Evolutionary conservation across 2,888 invertebrate genomes (phyloP).

Genomic region (Papilio gigon): DNA sequence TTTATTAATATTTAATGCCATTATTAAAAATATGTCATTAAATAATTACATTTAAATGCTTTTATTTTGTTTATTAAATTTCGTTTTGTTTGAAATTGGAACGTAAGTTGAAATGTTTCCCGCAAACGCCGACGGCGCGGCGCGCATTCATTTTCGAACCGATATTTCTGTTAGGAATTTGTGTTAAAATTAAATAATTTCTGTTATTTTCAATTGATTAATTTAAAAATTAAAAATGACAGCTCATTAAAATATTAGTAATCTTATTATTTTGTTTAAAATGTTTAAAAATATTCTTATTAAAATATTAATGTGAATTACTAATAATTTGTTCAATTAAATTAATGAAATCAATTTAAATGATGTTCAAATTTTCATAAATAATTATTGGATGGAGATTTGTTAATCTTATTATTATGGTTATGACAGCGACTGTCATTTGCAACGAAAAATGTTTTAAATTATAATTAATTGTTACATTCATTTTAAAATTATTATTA

Average conservation of each 20-base stretch:
- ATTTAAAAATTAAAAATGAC: too few relatives aligned
- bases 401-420: background rate
- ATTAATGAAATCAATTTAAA: too few relatives aligned
- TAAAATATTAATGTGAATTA: too few relatives aligned
- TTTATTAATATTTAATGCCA: too few relatives aligned
- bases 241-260: too few relatives aligned
- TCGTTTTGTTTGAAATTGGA: background rate
- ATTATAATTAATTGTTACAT: background rate
- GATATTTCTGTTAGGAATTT: background rate
- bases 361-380: too few relatives aligned
- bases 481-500: background rate
- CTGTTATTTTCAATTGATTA: too few relatives aligned
- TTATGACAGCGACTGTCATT: background rate
- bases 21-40: background rate
- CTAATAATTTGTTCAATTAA: too few relatives aligned
- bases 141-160: background rate
- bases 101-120: background rate
- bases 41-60: background rate
- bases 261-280: too few relatives aligned
- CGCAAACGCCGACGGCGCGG: constrained; percentile 18
- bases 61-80: background rate
- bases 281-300: too few relatives aligned
- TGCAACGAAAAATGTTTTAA: background rate
- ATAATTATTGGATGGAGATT: too few relatives aligned
- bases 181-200: background rate